These are phyloP conservation scores for Cydia fagiglandana DNA, from an alignment of 1,140 invertebrate species.

Conservation along the genomic window DNA sequence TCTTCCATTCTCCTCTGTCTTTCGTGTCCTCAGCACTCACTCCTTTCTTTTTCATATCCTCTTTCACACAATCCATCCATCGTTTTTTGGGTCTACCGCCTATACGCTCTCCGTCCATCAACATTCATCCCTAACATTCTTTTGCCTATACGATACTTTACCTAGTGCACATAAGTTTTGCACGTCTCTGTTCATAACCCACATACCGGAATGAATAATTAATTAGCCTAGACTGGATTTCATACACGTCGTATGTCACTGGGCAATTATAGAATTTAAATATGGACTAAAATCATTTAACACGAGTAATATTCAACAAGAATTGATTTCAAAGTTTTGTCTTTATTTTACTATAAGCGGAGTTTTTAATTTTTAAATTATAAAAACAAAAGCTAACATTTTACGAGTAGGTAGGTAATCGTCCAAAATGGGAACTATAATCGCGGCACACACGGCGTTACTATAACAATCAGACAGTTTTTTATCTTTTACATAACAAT, in stretches of 20 bases:
- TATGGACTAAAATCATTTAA: not conserved
- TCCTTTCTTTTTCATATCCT: too few species aligned
- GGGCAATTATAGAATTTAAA: not conserved
- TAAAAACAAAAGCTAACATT: not conserved
- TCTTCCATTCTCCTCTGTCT: too few species aligned
- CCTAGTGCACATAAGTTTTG: not conserved
- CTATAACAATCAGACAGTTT: not conserved
- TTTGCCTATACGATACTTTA: too few species aligned
- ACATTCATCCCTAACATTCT: too few species aligned
- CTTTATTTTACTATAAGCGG: not conserved
- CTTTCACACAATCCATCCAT: too few species aligned
- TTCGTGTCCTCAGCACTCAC: too few species aligned
- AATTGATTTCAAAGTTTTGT: not conserved
- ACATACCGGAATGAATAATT: constrained; percentile 31
- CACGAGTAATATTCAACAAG: too few species aligned
- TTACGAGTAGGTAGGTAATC: too few species aligned
- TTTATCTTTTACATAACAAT: constrained; percentile 4
- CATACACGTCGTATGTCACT: not conserved
- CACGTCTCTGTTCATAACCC: not conserved
- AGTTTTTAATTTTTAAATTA: not conserved
- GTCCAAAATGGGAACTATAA: not conserved
- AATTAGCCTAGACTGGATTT: not conserved
- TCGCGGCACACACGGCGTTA: not conserved
- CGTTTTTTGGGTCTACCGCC: too few species aligned
- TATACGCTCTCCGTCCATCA: too few species aligned